phyloP scores from a whole-genome alignment of 2,797 vertebrate genomes.

The Adelosebastes latens region DNA sequence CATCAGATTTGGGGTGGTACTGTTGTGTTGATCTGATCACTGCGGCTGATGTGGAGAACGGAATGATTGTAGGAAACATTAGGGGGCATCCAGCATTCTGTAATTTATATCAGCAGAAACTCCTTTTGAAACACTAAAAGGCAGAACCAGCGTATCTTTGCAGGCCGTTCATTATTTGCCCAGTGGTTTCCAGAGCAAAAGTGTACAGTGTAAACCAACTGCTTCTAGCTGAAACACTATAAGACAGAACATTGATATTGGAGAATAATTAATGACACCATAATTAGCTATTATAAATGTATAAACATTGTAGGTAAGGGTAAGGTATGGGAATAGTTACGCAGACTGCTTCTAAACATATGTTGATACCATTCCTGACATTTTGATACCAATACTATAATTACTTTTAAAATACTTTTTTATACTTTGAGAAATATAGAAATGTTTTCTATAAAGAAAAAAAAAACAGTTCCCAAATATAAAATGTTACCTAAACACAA shows the following conservation, averaged over 20 bases:
- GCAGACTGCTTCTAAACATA: not conserved
- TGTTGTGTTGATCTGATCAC: not conserved
- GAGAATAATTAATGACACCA: too few relatives aligned
- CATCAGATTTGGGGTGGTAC: not conserved
- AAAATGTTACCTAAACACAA: too few relatives aligned
- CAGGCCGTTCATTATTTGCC: not conserved
- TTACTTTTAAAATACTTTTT: too few relatives aligned
- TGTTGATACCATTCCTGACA: not conserved
- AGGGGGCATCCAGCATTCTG: not conserved
- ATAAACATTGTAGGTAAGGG: not conserved
- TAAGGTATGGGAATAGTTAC: rapidly evolving
- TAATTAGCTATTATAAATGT: too few relatives aligned
- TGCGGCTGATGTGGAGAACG: not conserved
- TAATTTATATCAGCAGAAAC: not conserved
- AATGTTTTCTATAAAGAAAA: not conserved
- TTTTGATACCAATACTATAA: not conserved
- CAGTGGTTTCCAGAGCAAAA: not conserved
- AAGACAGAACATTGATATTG: not conserved
- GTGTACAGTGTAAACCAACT: not conserved
- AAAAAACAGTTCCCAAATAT: too few relatives aligned
- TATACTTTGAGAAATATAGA: not conserved
- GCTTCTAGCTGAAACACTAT: not conserved
- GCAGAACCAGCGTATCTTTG: not conserved
- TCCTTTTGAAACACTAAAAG: not conserved
- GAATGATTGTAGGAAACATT: not conserved